These are phyloP conservation scores for Ctenopoma multispine DNA, from an alignment of 2,797 vertebrate species.

Conservation along the genomic window DNA sequence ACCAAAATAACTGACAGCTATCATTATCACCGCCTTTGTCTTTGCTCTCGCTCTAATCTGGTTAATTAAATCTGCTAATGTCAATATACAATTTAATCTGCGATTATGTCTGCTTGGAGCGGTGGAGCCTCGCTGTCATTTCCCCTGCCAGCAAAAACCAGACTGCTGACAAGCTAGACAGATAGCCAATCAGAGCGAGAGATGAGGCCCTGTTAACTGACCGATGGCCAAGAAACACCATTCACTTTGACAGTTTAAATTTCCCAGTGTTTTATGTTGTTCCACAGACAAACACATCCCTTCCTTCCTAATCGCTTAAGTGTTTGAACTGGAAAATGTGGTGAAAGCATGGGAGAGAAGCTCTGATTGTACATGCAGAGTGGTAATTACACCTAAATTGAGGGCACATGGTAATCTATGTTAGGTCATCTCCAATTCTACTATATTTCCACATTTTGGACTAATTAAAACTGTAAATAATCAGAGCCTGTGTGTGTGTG, in stretches of 20 bases:
- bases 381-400: constrained; percentile 84
- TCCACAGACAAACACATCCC: constrained; percentile 41
- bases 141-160: constrained; percentile 45
- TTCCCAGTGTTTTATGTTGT: constrained; percentile 27
- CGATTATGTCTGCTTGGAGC: constrained; percentile 50
- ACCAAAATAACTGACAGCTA: constrained; percentile 67
- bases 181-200: constrained; percentile 47
- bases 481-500: constrained; percentile 52
- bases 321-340: constrained; percentile 37
- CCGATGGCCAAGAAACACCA: constrained; percentile 57
- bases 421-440: constrained; percentile 83
- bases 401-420: constrained; percentile 82
- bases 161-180: constrained; percentile 35
- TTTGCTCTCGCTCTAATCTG: constrained; percentile 54
- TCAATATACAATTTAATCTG: constrained; percentile 71
- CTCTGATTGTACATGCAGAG: constrained; percentile 66
- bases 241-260: constrained; percentile 53
- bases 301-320: constrained; percentile 13
- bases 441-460: constrained; percentile 81
- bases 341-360: constrained; percentile 20
- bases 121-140: constrained; percentile 32
- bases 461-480: constrained; percentile 86
- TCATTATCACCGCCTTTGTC: constrained; percentile 73
- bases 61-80: constrained; percentile 69
- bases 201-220: constrained; percentile 31